Evolutionary conservation across 2,888 invertebrate genomes (phyloP).

Genomic region (Rhagium mordax): DNA sequence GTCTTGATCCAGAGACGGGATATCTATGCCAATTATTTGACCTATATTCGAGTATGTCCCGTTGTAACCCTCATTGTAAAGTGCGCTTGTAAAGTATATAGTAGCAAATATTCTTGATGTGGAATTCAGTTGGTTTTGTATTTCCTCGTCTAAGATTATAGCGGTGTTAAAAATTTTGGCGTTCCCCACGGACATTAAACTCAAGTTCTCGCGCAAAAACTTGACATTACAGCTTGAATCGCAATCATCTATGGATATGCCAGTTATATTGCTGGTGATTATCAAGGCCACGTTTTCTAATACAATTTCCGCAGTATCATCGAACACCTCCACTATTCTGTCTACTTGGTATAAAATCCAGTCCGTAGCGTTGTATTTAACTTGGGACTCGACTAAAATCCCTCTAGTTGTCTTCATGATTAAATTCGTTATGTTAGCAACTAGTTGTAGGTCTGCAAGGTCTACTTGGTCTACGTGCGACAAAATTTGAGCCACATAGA

Average conservation of each 20-base stretch:
- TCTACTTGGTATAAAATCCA: slow-evolving; percentile 47
- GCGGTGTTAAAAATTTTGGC: slow-evolving; percentile 41
- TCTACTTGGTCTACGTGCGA: background rate
- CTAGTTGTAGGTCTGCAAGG: slow-evolving; percentile 51
- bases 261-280: slow-evolving; percentile 70
- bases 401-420: slow-evolving; percentile 47
- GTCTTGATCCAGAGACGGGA: background rate
- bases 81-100: slow-evolving; percentile 46
- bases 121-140: slow-evolving; percentile 41
- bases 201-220: background rate
- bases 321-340: slow-evolving; percentile 40
- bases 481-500: slow-evolving; percentile 52
- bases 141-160: slow-evolving; percentile 48
- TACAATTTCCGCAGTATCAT: slow-evolving; percentile 53
- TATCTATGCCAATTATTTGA: slow-evolving; percentile 10
- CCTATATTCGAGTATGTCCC: slow-evolving; percentile 16
- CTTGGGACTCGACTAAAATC: slow-evolving; percentile 50
- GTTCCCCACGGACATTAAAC: background rate
- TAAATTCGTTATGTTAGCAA: slow-evolving; percentile 72
- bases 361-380: slow-evolving; percentile 49
- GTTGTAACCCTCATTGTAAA: slow-evolving; percentile 48
- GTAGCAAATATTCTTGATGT: slow-evolving; percentile 43
- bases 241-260: slow-evolving; percentile 66
- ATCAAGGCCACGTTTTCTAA: slow-evolving; percentile 71
- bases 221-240: slow-evolving; percentile 59